Evolutionary conservation across 2,113 vertebrate species (phyloP), one percentile per base, ranked within the genome.

Genomic region (Solenodon paradoxus): DNA sequence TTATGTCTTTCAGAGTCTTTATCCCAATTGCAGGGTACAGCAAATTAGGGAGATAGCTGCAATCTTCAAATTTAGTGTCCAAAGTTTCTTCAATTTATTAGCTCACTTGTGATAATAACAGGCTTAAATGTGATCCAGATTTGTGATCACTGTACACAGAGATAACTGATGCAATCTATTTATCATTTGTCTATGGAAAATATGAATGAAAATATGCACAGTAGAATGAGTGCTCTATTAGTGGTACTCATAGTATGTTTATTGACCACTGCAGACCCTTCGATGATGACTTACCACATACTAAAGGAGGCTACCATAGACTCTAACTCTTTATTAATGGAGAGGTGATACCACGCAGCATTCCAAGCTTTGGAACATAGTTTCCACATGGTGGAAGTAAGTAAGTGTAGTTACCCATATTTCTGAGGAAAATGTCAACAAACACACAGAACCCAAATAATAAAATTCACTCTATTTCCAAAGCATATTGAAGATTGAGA

Each of bases 391-490:
- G 40, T 17, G 9, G 72, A 45, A 24, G 8, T 9, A 42, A n/a
- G n/a, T n/a, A n/a, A n/a, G n/a, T n/a, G n/a, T n/a, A n/a, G n/a
- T n/a, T n/a, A n/a, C n/a, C n/a, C n/a, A n/a, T n/a, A n/a, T n/a
- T n/a, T n/a, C n/a, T n/a, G n/a, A n/a, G n/a, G n/a, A 84, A 59
- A 86, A 47, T n/a, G 4, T 49, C 95, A 40, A 15, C 15, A 82
- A 47, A 51, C 17, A 87, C 59, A 55, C 75, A 64, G 91, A 82
- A 92, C 40, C 35, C 28, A 66, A 69, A 1, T 55, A 64, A 40
- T 6, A 79, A 79, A 40, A 80, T 19, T 11, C 1, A 2, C 19
- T 78, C 16, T 28, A 55, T 40, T 83, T 72, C 61, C 47, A 72
- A 63, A 75, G 3, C 35, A 59, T 20, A 49, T 47, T 78, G 20